Evolutionary conservation across 2,113 vertebrate genomes (phyloP).

Genomic region (Pangasianodon gigas): DNA sequence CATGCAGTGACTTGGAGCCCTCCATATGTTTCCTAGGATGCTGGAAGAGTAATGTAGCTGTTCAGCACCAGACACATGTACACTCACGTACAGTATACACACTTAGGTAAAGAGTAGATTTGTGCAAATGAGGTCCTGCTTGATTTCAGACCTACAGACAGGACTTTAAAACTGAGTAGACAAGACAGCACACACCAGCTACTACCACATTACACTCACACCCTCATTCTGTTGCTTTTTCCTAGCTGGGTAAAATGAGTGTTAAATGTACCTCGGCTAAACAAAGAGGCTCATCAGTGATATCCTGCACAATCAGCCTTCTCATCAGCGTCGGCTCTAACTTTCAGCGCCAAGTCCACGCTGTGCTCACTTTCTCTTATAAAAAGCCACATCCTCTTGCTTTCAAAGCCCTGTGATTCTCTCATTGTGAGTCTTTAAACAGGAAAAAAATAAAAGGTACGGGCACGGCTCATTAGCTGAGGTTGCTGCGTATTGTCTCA

Average conservation of each 20-base stretch:
- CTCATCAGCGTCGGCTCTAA: constrained; percentile 49
- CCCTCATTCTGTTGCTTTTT: background rate
- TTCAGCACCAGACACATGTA: constrained; percentile 29
- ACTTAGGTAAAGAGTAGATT: constrained; percentile 46
- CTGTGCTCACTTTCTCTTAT: constrained; percentile 3
- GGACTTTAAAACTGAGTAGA: background rate
- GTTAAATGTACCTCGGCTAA: constrained; percentile 37
- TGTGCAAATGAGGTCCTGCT: constrained; percentile 20
- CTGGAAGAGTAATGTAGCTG: constrained; percentile 55
- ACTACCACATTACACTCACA: background rate
- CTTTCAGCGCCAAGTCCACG: background rate
- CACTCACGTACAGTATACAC: constrained; percentile 23
- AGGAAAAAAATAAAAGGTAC: constrained; percentile 29
- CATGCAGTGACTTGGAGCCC: constrained; percentile 68
- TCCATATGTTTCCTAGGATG: constrained; percentile 79
- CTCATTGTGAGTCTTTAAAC: constrained; percentile 55
- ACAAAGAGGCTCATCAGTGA: constrained; percentile 51
- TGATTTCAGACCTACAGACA: constrained; percentile 24
- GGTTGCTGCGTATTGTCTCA: constrained; percentile 69
- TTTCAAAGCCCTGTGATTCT: constrained; percentile 40
- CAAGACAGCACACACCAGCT: background rate
- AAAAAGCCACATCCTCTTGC: constrained; percentile 22
- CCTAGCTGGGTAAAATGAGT: background rate
- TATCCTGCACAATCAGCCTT: constrained; percentile 39
- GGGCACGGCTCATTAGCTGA: constrained; percentile 70